Evolutionary conservation across 2,113 vertebrate species (phyloP).

Genomic region (Acrocephalus arundinaceus): DNA sequence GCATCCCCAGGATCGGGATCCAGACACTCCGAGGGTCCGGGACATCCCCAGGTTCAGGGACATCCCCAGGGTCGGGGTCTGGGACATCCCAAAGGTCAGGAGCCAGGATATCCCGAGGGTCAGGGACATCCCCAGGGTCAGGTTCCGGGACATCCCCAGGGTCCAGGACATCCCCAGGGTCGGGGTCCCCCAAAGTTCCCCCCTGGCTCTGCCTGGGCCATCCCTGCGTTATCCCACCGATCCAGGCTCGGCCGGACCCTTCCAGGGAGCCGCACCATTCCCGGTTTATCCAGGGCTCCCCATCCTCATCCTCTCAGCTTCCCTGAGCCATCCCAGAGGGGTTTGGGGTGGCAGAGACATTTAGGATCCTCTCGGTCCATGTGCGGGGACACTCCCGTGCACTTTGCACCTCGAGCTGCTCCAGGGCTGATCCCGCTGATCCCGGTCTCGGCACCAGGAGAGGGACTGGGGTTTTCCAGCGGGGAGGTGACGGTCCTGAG

Average conservation of each 20-base stretch:
- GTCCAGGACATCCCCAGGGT: too few relatives aligned
- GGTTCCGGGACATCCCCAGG: too few relatives aligned
- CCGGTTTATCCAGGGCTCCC: not conserved
- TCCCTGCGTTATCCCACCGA: not conserved
- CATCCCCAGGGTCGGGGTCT: too few relatives aligned
- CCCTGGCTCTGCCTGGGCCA: rapidly evolving
- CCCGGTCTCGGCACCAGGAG: not conserved
- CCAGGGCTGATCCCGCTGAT: not conserved
- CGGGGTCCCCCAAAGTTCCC: not conserved
- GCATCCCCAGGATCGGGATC: too few relatives aligned
- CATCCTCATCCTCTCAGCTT: not conserved
- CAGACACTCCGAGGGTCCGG: too few relatives aligned
- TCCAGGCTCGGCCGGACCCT: not conserved
- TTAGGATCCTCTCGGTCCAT: too few relatives aligned
- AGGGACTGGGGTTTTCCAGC: rapidly evolving
- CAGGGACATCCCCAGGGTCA: too few relatives aligned
- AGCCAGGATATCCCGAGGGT: too few relatives aligned
- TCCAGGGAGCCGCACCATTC: not conserved
- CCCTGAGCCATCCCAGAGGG: rapidly evolving
- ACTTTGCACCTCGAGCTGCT: too few relatives aligned
- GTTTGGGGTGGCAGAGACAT: not conserved
- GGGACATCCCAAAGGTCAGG: too few relatives aligned
- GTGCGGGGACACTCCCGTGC: not conserved
- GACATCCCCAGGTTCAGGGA: too few relatives aligned
- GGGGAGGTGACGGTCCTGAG: not conserved